phyloP scores from a whole-genome alignment of 2,113 vertebrate species.

The Reinhardtius hippoglossoides region DNA sequence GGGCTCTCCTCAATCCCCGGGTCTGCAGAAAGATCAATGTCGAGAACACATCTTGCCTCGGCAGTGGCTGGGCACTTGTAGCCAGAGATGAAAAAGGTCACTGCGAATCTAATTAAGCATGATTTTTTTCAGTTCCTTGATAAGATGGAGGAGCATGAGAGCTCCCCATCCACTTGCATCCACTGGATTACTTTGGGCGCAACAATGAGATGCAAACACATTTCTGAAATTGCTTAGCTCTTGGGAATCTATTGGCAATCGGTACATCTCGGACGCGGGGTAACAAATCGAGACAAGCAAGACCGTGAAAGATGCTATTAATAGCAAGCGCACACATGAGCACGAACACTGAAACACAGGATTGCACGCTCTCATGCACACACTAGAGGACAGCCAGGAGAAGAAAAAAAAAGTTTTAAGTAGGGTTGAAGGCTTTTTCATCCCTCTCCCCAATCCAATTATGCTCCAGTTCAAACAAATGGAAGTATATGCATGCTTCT shows the following conservation, averaged over 20 bases:
- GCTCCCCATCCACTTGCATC: conserved; percentile 56
- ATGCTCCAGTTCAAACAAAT: conserved; percentile 79
- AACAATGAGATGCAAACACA: conserved; percentile 65
- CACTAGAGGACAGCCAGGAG: conserved; percentile 28
- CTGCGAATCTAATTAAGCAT: conserved; percentile 80
- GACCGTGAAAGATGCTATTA: conserved; percentile 71
- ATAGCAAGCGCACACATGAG: conserved; percentile 53
- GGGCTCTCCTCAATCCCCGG: conserved; percentile 66
- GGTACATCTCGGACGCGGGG: conserved; percentile 57
- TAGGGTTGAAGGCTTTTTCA: conserved; percentile 80
- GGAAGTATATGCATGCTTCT: conserved; percentile 76
- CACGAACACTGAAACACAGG: conserved; percentile 26
- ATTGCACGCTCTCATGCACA: conserved; percentile 29
- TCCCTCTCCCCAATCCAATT: conserved; percentile 81
- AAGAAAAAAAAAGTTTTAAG: conserved; percentile 66
- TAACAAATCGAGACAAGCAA: conserved; percentile 73
- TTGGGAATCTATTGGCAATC: conserved; percentile 62
- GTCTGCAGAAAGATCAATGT: conserved; percentile 79
- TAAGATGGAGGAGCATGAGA: conserved; percentile 62
- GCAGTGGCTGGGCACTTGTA: conserved; percentile 64
- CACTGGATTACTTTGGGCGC: conserved; percentile 60
- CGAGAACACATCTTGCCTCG: conserved; percentile 73
- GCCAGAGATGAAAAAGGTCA: conserved; percentile 78
- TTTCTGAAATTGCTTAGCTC: conserved; percentile 61
- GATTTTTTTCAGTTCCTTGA: conserved; percentile 73